These are phyloP conservation scores for Drosophila testacea DNA, from an alignment of 2,888 invertebrate genomes.

Conservation along the genomic window DNA sequence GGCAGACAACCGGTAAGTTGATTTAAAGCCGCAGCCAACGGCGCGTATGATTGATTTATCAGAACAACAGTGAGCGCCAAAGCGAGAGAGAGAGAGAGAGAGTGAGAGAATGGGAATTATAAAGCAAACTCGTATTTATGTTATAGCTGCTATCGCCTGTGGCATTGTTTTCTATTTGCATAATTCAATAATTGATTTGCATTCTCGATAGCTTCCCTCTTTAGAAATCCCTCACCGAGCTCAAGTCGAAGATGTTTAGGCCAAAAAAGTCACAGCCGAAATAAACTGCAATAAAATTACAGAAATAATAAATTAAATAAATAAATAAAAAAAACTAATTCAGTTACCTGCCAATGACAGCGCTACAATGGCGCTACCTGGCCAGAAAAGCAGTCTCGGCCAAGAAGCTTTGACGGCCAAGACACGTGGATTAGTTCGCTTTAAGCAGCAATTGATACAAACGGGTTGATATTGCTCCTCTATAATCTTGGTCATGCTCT, in stretches of 20 bases:
- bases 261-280: not conserved
- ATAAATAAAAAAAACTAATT: too few species aligned
- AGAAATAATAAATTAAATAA: not conserved
- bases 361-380: not conserved
- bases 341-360: conserved; percentile 17
- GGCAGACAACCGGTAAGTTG: conserved; percentile 56
- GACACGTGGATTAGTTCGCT: not conserved
- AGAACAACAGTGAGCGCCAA: conserved; percentile 5
- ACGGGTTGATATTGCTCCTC: conserved; percentile 9
- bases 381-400: not conserved
- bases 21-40: conserved; percentile 65
- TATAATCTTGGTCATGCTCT: not conserved
- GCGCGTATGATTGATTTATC: conserved; percentile 73
- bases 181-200: conserved; percentile 59
- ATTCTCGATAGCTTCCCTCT: not conserved
- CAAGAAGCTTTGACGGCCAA: not conserved
- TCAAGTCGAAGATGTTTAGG: not conserved
- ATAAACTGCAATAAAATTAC: not conserved
- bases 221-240: conserved; percentile 1
- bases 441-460: conserved; percentile 19
- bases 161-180: conserved; percentile 57
- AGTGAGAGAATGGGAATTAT: not conserved
- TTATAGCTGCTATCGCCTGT: conserved; percentile 24
- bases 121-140: not conserved
- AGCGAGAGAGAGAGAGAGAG: not conserved